Conservation (phyloP, 2,113 vertebrate species). For the Trogon surrucura region DNA sequence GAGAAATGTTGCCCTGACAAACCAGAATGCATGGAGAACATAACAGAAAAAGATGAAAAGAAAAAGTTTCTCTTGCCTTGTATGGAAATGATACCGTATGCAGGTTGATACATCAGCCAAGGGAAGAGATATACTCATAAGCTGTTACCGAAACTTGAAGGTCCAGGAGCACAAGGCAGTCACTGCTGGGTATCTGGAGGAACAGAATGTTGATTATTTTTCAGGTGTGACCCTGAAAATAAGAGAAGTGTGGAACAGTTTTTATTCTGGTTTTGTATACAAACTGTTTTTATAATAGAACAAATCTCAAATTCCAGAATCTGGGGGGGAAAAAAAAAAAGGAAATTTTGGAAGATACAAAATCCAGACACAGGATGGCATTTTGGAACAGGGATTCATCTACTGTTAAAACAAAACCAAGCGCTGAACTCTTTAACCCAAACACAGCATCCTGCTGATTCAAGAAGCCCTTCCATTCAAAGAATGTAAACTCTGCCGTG, state of each 20-base stretch:
- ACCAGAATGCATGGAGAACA: background rate
- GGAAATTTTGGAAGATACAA: background rate
- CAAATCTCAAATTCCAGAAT: background rate
- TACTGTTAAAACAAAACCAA: conserved; percentile 4
- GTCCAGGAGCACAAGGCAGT: background rate
- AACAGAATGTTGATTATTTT: background rate
- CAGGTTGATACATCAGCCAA: background rate
- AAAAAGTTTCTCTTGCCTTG: background rate
- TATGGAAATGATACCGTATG: accelerated
- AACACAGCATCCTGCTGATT: background rate
- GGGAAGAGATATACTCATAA: background rate
- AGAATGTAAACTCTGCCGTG: conserved; percentile 39
- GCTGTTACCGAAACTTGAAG: background rate
- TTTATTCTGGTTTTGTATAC: background rate
- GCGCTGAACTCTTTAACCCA: conserved; percentile 41
- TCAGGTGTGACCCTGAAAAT: background rate
- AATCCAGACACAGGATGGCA: background rate
- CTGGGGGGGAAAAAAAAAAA: background rate
- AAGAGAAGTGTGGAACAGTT: background rate
- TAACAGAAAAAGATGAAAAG: background rate
- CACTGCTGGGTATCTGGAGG: background rate
- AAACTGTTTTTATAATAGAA: background rate
- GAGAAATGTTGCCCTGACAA: background rate
- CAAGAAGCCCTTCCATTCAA: conserved; percentile 13
- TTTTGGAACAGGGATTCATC: background rate